A percentile compares a stretch with the other conserved stretches of the same genome.
Evolutionary conservation across 1,140 invertebrate genomes (phyloP).

Genomic region (Dendrolimus kikuchii): DNA sequence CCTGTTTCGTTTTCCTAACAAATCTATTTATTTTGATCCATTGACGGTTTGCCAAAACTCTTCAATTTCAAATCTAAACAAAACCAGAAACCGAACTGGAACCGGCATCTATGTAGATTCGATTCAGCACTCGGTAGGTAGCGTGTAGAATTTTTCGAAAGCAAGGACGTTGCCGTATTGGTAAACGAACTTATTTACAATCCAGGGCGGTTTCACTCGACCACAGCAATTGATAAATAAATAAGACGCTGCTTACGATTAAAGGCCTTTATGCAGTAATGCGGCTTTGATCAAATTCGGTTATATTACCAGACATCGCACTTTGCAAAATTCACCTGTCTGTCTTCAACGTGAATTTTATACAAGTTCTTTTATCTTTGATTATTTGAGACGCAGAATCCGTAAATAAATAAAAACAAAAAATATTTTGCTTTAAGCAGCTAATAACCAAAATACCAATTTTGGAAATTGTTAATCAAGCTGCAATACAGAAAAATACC

Average conservation of each 20-base stretch:
- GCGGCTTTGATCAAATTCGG: too few relatives aligned
- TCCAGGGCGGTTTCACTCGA: slow-evolving; percentile 34
- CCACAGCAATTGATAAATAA: slow-evolving; percentile 3
- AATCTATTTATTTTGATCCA: not conserved
- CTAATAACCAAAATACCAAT: too few relatives aligned
- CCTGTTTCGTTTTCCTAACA: not conserved
- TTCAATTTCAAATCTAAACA: not conserved
- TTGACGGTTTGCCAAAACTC: not conserved
- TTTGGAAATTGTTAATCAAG: too few relatives aligned
- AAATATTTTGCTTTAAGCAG: too few relatives aligned
- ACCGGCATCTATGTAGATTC: not conserved
- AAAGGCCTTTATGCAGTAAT: too few relatives aligned
- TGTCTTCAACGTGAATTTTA: too few relatives aligned
- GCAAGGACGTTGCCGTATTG: slow-evolving; percentile 37
- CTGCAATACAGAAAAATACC: too few relatives aligned
- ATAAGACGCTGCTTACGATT: slow-evolving; percentile 2
- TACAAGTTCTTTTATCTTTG: too few relatives aligned
- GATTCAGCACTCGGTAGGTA: slow-evolving; percentile 4
- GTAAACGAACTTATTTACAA: slow-evolving; percentile 23
- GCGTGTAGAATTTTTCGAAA: slow-evolving; percentile 33
- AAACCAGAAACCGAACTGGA: slow-evolving; percentile 6
- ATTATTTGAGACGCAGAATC: too few relatives aligned
- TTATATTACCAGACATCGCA: too few relatives aligned
- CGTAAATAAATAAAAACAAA: too few relatives aligned
- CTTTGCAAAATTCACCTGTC: too few relatives aligned